Conservation (phyloP, 2,113 vertebrate genomes). For the Oncorhynchus tshawytscha region DNA sequence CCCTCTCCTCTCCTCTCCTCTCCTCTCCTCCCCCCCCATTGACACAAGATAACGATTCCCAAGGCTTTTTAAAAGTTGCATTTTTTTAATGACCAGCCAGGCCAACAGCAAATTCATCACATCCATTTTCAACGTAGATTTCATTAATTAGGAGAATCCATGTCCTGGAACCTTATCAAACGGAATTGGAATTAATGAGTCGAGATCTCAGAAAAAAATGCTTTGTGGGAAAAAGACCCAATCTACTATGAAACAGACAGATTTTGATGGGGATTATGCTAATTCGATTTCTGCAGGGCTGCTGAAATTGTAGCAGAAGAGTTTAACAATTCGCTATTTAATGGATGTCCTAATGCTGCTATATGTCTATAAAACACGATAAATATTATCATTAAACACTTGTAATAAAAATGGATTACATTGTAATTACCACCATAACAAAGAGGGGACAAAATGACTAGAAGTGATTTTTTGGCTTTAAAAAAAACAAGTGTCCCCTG, state of each 20-base stretch:
- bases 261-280: no score
- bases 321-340: slow-evolving; percentile 8
- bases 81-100: slow-evolving; percentile 17
- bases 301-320: no score
- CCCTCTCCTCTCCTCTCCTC: no score
- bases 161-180: neutral
- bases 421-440: slow-evolving; percentile 13
- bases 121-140: neutral
- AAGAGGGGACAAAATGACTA: slow-evolving; percentile 23
- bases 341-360: neutral
- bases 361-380: slow-evolving; percentile 10
- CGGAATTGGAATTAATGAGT: neutral
- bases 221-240: neutral
- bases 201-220: neutral
- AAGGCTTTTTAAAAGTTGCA: slow-evolving; percentile 4
- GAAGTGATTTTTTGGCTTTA: slow-evolving; percentile 3
- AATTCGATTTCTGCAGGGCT: no score
- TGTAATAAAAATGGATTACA: no score
- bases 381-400: neutral
- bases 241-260: neutral
- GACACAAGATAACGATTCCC: slow-evolving; percentile 4
- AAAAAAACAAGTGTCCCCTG: no score
- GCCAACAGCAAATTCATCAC: slow-evolving; percentile 15
- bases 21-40: no score
- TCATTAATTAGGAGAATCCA: neutral